Evolutionary conservation across 2,888 invertebrate genomes (phyloP).

Genomic region (Xiphydria camelus): DNA sequence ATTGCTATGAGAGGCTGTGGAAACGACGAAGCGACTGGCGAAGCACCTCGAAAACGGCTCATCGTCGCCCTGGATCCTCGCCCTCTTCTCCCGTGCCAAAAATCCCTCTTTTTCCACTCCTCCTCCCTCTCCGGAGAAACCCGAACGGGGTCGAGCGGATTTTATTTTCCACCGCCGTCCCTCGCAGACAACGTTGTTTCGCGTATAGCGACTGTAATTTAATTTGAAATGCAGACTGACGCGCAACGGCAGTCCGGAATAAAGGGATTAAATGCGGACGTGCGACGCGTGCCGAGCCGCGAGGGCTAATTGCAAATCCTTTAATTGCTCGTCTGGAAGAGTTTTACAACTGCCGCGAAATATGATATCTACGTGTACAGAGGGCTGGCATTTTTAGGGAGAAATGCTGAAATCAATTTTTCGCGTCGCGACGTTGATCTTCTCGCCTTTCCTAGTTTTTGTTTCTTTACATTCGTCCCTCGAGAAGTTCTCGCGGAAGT

Average conservation of each 20-base stretch:
- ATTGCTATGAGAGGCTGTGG: too few relatives aligned
- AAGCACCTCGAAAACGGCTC: too few relatives aligned
- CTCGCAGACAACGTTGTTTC: neutral
- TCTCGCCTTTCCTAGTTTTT: slow-evolving; percentile 2
- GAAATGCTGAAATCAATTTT: slow-evolving; percentile 11
- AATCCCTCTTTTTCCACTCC: slow-evolving; percentile 9
- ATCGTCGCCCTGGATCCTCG: too few relatives aligned
- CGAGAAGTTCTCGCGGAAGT: too few relatives aligned
- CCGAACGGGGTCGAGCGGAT: too few relatives aligned
- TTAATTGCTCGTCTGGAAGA: slow-evolving; percentile 29
- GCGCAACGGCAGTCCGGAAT: slow-evolving; percentile 44
- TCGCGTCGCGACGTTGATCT: slow-evolving; percentile 15
- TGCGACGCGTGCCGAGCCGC: slow-evolving; percentile 46
- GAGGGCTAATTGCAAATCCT: slow-evolving; percentile 27
- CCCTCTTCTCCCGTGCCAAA: too few relatives aligned
- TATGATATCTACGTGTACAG: too few relatives aligned
- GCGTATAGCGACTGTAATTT: slow-evolving; percentile 41
- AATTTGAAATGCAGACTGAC: slow-evolving; percentile 57
- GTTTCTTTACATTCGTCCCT: slow-evolving; percentile 1
- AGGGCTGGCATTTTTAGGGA: neutral
- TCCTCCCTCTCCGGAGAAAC: neutral
- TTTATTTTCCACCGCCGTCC: neutral
- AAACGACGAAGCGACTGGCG: too few relatives aligned
- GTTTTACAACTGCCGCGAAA: slow-evolving; percentile 13
- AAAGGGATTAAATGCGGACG: slow-evolving; percentile 54